Conservation (phyloP, 2,113 vertebrate genomes). For the Corythornis cristatus region DNA sequence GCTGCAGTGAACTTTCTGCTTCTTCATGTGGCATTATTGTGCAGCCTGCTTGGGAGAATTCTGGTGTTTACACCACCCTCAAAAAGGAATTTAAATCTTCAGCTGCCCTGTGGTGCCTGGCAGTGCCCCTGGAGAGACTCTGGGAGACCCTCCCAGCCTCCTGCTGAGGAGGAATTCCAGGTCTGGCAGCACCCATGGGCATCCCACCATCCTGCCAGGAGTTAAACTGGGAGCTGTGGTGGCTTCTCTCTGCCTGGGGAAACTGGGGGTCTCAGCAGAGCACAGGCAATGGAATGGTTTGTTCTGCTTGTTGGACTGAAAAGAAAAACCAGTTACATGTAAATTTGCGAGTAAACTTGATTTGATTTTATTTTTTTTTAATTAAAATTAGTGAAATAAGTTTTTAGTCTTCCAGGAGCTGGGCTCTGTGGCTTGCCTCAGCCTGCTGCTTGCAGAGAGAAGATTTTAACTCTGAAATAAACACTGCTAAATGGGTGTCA, state of each 20-base stretch:
- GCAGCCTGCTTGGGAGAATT: not conserved
- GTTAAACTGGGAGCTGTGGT: not conserved
- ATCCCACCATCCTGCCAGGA: rapidly evolving
- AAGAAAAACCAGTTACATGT: not conserved
- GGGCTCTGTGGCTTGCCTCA: not conserved
- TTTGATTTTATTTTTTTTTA: not conserved
- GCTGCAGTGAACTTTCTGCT: too few species aligned
- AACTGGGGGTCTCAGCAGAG: not conserved
- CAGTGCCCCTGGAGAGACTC: not conserved
- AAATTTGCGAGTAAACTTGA: not conserved
- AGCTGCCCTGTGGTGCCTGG: rapidly evolving
- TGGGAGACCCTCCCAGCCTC: not conserved
- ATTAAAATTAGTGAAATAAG: not conserved
- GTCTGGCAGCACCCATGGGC: not conserved
- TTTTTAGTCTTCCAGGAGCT: not conserved
- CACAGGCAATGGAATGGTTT: not conserved
- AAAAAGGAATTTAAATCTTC: not conserved
- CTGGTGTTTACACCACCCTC: not conserved
- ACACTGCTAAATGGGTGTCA: not conserved
- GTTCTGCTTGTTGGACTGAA: not conserved
- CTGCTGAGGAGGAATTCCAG: not conserved
- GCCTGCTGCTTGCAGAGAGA: not conserved
- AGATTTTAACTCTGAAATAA: too few species aligned
- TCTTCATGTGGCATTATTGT: too few species aligned
- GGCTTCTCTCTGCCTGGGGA: not conserved